Evolutionary conservation across 2,797 vertebrate genomes (phyloP), one percentile per base, ranked within the genome.

Genomic region (Eospalax fontanierii): DNA sequence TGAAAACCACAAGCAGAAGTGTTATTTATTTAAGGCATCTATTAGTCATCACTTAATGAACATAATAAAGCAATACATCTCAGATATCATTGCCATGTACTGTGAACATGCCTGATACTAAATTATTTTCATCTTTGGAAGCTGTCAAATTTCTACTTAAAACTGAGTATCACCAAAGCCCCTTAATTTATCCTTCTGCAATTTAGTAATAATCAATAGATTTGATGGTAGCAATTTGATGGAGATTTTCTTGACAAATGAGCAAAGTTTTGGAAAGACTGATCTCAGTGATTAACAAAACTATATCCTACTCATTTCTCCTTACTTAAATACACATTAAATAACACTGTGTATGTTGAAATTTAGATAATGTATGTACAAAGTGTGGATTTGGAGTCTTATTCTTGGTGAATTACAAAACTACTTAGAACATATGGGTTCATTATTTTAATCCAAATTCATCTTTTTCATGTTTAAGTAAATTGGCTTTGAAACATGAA

Each of bases 401-500:
- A 84, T 90, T 94, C 74, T 83, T 91, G 65, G 40, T 88, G 95
- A 94, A 93, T 88, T 96, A 66, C 89, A 94, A 80, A 85, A 86
- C 85, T 68, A 94, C 90, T 91, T 93, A 80, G 94, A 97, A 89
- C 86, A 96, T 94, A 92, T 89, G 93, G 82, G 83, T 94, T 97
- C 79, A 89, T 97, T 94, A 96, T 93, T 96, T 95, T 70, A 96
- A 92, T 96, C 89, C 90, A 96, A 96, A 93, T 94, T 97, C 80
- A 93, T 91, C 89, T 70, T 96, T 97, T 96, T 95, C 33, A 92
- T 93, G 83, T 97, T 93, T 95, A 94, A 95, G 95, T 94, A 73
- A 96, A 95, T 93, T 97, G 79, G 71, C 97, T 95, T 95, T 97
- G 95, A 97, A 94, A 93, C 71, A 96, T 73, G 63, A 94, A 96